Conservation (phyloP, 2,113 vertebrate genomes). For the Pyrgilauda ruficollis region DNA sequence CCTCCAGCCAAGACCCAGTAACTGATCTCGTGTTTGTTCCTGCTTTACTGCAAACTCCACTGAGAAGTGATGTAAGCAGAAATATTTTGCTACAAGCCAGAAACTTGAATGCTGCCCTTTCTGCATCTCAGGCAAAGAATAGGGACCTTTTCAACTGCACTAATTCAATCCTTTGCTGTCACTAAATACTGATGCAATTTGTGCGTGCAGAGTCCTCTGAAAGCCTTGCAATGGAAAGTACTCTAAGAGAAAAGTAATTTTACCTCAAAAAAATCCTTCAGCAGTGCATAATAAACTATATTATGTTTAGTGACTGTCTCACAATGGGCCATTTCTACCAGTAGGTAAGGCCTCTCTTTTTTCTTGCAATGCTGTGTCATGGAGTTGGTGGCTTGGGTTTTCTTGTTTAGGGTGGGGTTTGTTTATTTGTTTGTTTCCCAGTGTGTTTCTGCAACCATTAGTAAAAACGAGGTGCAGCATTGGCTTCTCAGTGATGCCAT, state of each 20-base stretch:
- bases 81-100: slow-evolving; percentile 25
- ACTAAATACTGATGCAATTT: not conserved
- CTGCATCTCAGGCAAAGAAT: not conserved
- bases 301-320: not conserved
- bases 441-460: not conserved
- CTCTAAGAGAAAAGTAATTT: slow-evolving; percentile 14
- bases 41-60: not conserved
- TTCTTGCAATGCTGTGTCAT: not conserved
- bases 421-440: not conserved
- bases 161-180: not conserved
- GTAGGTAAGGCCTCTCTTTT: not conserved
- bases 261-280: not conserved
- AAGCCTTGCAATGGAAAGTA: not conserved
- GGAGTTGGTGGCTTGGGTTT: not conserved
- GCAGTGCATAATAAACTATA: not conserved
- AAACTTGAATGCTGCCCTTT: not conserved
- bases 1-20: not conserved
- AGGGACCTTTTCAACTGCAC: not conserved
- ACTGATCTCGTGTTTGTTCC: not conserved
- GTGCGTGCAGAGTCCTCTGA: not conserved
- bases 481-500: not conserved
- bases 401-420: not conserved
- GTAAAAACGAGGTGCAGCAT: not conserved
- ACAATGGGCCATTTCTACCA: not conserved
- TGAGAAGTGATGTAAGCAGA: not conserved